These are phyloP conservation scores for Beris morrisii DNA, from an alignment of 2,888 invertebrate genomes.

Conservation along the genomic window DNA sequence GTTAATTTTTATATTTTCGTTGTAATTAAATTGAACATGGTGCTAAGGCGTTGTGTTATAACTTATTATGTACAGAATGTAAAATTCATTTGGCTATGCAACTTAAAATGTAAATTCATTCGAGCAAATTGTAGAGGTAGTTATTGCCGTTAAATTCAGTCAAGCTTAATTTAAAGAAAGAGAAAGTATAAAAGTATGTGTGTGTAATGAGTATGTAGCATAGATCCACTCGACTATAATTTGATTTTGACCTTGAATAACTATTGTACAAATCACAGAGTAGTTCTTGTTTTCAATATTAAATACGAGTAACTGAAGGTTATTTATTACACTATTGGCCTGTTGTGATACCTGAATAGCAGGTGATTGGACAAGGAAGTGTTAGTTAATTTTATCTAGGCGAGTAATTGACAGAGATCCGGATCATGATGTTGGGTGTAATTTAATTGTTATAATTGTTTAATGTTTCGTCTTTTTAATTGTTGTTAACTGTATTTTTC, in stretches of 20 bases:
- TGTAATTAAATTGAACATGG: no score
- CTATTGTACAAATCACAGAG: no score
- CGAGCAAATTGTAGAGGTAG: background rate
- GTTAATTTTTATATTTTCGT: no score
- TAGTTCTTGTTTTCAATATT: no score
- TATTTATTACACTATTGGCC: background rate
- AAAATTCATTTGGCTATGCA: conserved; percentile 5
- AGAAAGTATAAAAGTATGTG: conserved; percentile 7
- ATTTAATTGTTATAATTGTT: no score
- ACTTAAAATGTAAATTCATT: background rate
- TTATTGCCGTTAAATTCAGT: conserved; percentile 13
- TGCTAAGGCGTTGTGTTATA: no score
- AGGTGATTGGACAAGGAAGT: conserved; percentile 18
- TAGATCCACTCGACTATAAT: conserved; percentile 1
- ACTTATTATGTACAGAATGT: no score
- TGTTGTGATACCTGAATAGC: background rate
- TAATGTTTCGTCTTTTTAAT: no score
- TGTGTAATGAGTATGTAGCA: conserved; percentile 1
- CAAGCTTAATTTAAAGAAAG: conserved; percentile 17
- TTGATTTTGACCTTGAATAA: conserved; percentile 10
- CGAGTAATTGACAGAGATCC: no score
- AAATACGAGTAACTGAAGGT: background rate
- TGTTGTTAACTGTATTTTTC: no score
- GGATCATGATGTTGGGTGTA: no score
- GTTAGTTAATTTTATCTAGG: background rate